These are phyloP conservation scores for Acanthornis magna DNA, from an alignment of 2,797 vertebrate species.

Conservation along the genomic window DNA sequence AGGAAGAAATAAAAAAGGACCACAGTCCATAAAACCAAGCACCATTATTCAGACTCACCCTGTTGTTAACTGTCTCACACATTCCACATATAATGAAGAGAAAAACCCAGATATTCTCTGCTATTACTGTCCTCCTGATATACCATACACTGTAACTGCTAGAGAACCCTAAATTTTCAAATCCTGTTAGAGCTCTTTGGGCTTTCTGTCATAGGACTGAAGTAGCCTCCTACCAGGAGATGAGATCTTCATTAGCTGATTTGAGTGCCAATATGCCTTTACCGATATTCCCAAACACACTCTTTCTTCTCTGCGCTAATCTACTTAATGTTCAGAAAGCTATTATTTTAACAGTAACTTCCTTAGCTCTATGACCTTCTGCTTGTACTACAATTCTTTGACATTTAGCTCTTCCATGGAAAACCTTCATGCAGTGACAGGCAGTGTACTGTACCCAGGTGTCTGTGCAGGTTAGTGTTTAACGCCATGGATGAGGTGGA, in stretches of 20 bases:
- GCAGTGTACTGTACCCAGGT: not conserved
- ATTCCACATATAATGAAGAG: not conserved
- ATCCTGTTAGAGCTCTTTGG: not conserved
- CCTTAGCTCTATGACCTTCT: not conserved
- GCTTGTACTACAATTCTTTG: not conserved
- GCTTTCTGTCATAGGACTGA: not conserved
- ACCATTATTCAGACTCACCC: not conserved
- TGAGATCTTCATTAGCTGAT: not conserved
- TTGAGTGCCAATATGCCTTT: not conserved
- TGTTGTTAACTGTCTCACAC: not conserved
- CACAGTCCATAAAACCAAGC: not conserved
- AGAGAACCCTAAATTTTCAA: not conserved
- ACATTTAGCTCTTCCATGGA: not conserved
- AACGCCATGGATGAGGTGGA: not conserved
- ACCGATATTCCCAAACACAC: not conserved
- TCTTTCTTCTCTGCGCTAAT: not conserved
- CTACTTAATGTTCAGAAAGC: not conserved
- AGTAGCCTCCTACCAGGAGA: not conserved
- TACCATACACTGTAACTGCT: not conserved
- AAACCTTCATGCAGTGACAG: not conserved
- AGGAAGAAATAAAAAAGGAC: fast-evolving
- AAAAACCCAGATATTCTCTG: not conserved
- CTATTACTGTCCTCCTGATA: not conserved
- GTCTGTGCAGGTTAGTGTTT: not conserved
- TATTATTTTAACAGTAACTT: not conserved